Percentiles rank a stretch among this genome's conserved stretches.
Evolutionary conservation across 2,888 invertebrate genomes (phyloP).

Genomic region (Iphiclides podalirius): DNA sequence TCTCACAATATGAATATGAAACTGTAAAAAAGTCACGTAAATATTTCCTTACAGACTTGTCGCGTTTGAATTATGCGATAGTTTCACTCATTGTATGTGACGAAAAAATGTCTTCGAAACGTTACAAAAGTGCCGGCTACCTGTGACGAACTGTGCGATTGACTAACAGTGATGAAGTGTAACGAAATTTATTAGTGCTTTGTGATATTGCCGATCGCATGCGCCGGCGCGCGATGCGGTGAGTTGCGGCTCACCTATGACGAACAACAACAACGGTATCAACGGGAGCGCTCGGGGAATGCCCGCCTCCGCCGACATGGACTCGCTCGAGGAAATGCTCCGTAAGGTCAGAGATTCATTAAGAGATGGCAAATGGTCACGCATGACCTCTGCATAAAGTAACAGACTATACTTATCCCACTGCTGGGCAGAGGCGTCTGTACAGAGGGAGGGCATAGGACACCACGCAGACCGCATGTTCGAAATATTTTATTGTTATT

Average conservation of each 20-base stretch:
- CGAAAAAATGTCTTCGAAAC: not conserved
- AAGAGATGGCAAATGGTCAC: not conserved
- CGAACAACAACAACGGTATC: constrained; percentile 82
- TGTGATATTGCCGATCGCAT: constrained; percentile 27
- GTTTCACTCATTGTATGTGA: not conserved
- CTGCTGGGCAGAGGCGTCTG: no score
- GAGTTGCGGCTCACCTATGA: constrained; percentile 74
- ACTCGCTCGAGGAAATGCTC: constrained; percentile 88
- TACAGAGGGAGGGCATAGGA: no score
- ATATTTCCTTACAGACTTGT: no score
- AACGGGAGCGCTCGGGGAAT: constrained; percentile 81
- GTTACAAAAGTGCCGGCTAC: constrained; percentile 11
- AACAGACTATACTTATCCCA: no score
- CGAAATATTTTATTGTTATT: no score
- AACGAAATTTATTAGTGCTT: constrained; percentile 2
- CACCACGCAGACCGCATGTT: no score
- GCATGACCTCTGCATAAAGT: no score
- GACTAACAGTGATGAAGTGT: constrained; percentile 5
- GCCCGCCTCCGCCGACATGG: constrained; percentile 84
- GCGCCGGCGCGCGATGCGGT: constrained; percentile 27
- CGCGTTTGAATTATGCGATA: no score
- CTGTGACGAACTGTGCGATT: constrained; percentile 19
- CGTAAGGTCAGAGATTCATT: constrained; percentile 81
- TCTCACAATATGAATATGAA: no score
- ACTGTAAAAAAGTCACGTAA: no score